Base-by-base conservation (phyloP, 1,140 invertebrate species). In the Notospermus geniculatus region DNA sequence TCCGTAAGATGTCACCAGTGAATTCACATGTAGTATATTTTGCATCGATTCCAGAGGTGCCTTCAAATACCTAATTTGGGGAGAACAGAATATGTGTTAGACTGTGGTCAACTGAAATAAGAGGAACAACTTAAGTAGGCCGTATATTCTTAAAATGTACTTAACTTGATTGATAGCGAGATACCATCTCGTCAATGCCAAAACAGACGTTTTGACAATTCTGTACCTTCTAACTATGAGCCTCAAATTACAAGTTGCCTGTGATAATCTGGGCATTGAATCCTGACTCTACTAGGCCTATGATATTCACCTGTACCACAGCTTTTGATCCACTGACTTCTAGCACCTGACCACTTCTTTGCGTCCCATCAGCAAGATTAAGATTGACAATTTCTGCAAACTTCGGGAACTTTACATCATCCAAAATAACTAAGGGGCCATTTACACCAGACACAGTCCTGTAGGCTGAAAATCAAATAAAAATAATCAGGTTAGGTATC, bases 381-480 rank as follows among this genome's bases (percentile, higher is more conserved):
- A 98, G 82, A 71, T 96, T 89, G 15, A 98, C 95, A 78, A 98
- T 98, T 84, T 98, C 95, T 54, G 92, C 93, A 85, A 88, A 98
- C 80, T 98, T 97, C 45, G 95, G 95, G 82, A 97, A 98, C 84
- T 98, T 98, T 5, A 98, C 95, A 84, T 97, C 92, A 81, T 97
- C 94, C 68, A 98, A 86, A 80, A 98, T 98, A 62, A 98, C 95
- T 70, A 98, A 80, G 19, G 95, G 95, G 63, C 95, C 95, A 81
- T 98, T 98, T 39, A 98, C 95, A 86, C 95, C 95, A 52, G 92
- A 94, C 41, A 98, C 95, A 17, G 95, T 98, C 83, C 95, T 97
- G 81, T 98, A 98, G 59, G 91, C 93, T 96, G 77, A 50, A 86
- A 83, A 74, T 53, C 17, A 43, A 64, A 65, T 41, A 29, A 59